These are phyloP conservation scores for Sarotherodon lohbergeri DNA, from an alignment of 2,113 vertebrate genomes.

Conservation along the genomic window DNA sequence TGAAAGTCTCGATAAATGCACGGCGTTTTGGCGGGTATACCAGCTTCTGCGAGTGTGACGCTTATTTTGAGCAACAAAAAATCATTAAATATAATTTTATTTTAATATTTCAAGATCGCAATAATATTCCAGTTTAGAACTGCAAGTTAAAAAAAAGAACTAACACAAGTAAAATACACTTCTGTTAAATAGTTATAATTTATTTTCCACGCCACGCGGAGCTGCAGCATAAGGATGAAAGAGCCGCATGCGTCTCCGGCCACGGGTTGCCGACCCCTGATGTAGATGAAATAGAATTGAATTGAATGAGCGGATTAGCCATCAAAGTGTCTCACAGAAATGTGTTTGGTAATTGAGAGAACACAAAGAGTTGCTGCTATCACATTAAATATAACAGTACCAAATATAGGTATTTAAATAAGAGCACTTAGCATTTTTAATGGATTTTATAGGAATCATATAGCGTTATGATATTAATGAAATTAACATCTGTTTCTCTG, in stretches of 20 bases:
- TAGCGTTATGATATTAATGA: not conserved
- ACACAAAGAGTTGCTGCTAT: not conserved
- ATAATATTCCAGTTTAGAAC: not conserved
- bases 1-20: not conserved
- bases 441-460: not conserved
- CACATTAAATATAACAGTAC: not conserved
- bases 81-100: not conserved
- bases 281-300: not conserved
- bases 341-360: not conserved
- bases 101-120: not conserved
- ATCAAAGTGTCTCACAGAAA: not conserved
- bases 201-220: not conserved
- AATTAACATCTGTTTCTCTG: not conserved
- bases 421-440: not conserved
- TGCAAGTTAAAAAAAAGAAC: not conserved
- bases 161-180: not conserved
- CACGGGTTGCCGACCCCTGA: accelerated
- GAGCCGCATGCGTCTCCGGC: not conserved
- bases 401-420: not conserved
- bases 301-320: accelerated
- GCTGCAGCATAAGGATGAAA: not conserved
- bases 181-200: not conserved
- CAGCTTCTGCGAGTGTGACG: too few relatives aligned
- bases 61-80: not conserved
- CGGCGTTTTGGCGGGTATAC: accelerated